Conservation (phyloP, 2,113 vertebrate species). For the Motacilla tschutschensis region DNA sequence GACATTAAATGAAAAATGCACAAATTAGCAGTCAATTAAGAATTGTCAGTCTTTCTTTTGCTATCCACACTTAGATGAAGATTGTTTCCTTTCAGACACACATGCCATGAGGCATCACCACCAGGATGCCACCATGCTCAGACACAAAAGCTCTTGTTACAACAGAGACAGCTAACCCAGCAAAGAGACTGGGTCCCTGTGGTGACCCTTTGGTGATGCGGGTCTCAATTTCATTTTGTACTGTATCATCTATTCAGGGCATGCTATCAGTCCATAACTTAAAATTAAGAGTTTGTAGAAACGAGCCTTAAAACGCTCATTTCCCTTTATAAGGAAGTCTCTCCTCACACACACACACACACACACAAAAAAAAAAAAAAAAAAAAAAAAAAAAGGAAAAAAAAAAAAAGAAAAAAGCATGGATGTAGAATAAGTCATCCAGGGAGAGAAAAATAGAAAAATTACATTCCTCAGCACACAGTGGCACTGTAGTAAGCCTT, state of each 20-base stretch:
- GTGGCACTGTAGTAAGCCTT: background rate
- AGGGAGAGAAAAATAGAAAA: background rate
- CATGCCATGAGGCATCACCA: background rate
- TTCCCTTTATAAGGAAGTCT: background rate
- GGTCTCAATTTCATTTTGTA: background rate
- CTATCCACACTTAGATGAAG: background rate
- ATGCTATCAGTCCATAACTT: background rate
- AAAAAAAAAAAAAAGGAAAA: background rate
- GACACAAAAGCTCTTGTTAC: background rate
- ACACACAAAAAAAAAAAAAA: no score
- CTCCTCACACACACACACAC: background rate
- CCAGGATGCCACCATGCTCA: background rate
- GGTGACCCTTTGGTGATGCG: fast-evolving
- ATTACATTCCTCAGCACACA: background rate
- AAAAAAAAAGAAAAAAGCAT: background rate
- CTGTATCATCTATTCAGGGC: background rate
- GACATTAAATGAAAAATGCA: background rate
- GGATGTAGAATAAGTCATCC: background rate
- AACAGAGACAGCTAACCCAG: background rate
- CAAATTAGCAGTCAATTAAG: background rate
- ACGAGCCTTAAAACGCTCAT: background rate
- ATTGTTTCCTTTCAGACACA: background rate
- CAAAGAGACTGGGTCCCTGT: background rate
- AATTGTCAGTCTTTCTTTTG: background rate
- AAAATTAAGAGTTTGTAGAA: background rate